Evolutionary conservation across 1,140 invertebrate species (phyloP).

Genomic region (Argopecten irradians): DNA sequence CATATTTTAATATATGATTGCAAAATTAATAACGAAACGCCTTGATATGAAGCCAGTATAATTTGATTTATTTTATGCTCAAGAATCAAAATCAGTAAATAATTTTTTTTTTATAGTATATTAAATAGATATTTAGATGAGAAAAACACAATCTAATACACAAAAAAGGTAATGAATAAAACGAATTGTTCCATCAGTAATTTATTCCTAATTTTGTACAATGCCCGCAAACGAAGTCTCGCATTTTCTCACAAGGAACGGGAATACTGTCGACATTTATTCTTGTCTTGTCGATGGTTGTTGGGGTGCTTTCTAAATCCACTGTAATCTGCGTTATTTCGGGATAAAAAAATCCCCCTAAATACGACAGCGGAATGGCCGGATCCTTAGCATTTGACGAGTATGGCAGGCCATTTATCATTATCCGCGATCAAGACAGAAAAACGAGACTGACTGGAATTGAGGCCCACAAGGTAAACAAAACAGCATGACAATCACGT

Average conservation of each 20-base stretch:
- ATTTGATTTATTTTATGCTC: neutral
- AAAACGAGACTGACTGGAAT: slow-evolving; percentile 96
- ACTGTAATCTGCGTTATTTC: slow-evolving; percentile 17
- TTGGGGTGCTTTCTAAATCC: neutral
- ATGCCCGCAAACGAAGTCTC: neutral
- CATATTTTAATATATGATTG: neutral
- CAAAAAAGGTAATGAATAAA: neutral
- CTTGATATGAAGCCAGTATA: no score
- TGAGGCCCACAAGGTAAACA: slow-evolving; percentile 94
- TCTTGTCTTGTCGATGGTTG: slow-evolving; percentile 37
- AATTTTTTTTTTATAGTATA: neutral
- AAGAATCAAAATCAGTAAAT: neutral
- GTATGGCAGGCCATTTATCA: slow-evolving; percentile 98
- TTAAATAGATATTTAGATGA: neutral
- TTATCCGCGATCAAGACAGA: slow-evolving; percentile 95
- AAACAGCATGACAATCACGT: slow-evolving; percentile 7
- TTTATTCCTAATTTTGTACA: neutral
- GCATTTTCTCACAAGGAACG: neutral
- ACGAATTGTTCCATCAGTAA: neutral
- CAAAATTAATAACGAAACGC: neutral
- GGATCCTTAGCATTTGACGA: slow-evolving; percentile 98
- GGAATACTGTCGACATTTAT: neutral
- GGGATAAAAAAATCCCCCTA: neutral
- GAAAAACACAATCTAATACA: no score
- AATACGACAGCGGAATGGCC: slow-evolving; percentile 68